Base-by-base conservation (phyloP, 2,113 vertebrate genomes). In the Uria lomvia region DNA sequence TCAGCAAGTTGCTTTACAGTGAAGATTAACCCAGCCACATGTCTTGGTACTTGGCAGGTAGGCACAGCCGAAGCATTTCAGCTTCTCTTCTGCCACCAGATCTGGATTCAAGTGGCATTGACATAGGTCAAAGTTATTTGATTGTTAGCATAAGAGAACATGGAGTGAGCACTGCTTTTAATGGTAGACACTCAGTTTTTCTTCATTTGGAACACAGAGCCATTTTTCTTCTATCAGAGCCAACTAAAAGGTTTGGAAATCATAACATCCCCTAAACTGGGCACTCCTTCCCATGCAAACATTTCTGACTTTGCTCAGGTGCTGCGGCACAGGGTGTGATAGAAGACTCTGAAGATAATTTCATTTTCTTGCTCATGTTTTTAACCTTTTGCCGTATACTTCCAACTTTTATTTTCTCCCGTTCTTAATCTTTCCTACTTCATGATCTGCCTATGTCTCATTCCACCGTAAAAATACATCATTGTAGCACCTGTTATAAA, bases 401-500 rank as follows among this genome's bases (percentile, higher is more conserved):
- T 97, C 71, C 89, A 94, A 73, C 77, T 94, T 95, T 92, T 87
- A 70, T 92, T 92, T 82, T 76, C 73, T 92, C 49, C 80, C 84
- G 15, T 89, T 92, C 66, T 81, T 89, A 85, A 76, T 97, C 73
- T 95, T 94, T 97, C 66, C 84, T 91, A 38, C 94, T 70, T 91
- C 66, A 49, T 86, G 83, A 73, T 95, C n/a, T 79, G 52, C 73
- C 53, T 82, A 21, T 86, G 56, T 95, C 80, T 96, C 1, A 1
- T 92, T 94, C 84, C 70, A 79, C 77, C 62, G 91, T 87, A 89
- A 96, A 94, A 95, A 79, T 89, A 94, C 80, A 93, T 94, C 72
- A 34, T 88, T 94, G 74, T 90, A 78, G 66, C 85, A 91, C 80
- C 83, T 96, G 70, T 87, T 96, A 76, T n/a, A 88, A 94, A 62